These are phyloP conservation scores for Noctua pronuba DNA, from an alignment of 2,888 invertebrate genomes.

Conservation along the genomic window DNA sequence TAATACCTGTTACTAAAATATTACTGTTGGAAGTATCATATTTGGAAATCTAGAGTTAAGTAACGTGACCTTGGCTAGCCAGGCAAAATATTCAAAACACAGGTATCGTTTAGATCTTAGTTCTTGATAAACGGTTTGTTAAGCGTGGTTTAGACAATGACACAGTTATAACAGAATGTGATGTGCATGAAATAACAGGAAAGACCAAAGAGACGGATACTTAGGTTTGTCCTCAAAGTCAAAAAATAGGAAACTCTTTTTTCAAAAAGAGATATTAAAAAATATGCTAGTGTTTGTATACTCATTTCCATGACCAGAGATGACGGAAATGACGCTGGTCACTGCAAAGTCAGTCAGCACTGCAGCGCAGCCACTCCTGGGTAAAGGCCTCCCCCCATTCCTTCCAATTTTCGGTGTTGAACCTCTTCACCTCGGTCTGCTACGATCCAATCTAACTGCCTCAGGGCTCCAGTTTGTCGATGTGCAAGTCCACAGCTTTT, in stretches of 20 bases:
- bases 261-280: not conserved
- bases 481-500: too few species aligned
- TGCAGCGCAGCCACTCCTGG: too few species aligned
- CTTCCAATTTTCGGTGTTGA: too few species aligned
- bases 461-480: too few species aligned
- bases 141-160: constrained; percentile 41
- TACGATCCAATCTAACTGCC: too few species aligned
- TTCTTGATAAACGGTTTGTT: constrained; percentile 37
- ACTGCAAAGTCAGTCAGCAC: too few species aligned
- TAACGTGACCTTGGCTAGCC: constrained; percentile 67
- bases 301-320: not conserved
- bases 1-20: constrained; percentile 63
- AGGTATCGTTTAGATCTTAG: constrained; percentile 49
- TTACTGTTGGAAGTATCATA: constrained; percentile 56
- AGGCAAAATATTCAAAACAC: constrained; percentile 57
- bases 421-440: too few species aligned
- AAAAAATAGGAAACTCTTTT: not conserved
- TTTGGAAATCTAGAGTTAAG: constrained; percentile 70
- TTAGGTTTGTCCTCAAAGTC: not conserved
- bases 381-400: too few species aligned
- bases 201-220: not conserved
- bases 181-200: not conserved
- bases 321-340: not conserved
- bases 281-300: not conserved
- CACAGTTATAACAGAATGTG: constrained; percentile 6